A percentile compares a stretch with the other conserved stretches of the same genome.
These are phyloP conservation scores for Craniophora ligustri DNA, from an alignment of 2,888 invertebrate genomes.

Conservation along the genomic window DNA sequence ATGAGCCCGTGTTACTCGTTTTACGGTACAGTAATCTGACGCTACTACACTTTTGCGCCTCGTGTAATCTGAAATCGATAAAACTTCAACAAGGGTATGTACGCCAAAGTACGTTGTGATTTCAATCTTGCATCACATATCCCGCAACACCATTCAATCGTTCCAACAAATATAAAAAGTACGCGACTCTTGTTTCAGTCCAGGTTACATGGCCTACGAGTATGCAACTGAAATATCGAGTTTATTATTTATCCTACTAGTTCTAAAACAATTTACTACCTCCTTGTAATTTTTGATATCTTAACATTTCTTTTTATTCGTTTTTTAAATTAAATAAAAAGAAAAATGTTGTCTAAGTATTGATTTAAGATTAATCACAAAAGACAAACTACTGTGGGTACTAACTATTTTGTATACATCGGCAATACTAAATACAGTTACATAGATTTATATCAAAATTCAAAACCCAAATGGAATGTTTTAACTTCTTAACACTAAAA, in stretches of 20 bases:
- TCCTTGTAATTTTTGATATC: no score
- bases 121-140: conserved; percentile 44
- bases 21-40: conserved; percentile 53
- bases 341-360: no score
- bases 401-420: background rate
- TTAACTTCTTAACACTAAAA: conserved; percentile 15
- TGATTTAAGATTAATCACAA: no score
- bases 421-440: background rate
- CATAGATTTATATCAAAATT: conserved; percentile 12
- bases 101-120: conserved; percentile 1
- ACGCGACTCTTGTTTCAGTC: no score
- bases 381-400: no score
- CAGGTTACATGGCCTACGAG: no score
- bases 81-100: conserved; percentile 43
- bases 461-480: conserved; percentile 20
- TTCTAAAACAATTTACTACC: no score
- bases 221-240: no score
- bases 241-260: no score
- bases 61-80: conserved; percentile 70
- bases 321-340: no score
- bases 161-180: no score
- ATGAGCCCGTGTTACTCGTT: conserved; percentile 29
- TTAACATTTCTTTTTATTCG: no score
- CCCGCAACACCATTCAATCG: conserved; percentile 39
- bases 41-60: conserved; percentile 63